phyloP scores from a whole-genome alignment of 2,113 vertebrate genomes.

The Phasianus colchicus region DNA sequence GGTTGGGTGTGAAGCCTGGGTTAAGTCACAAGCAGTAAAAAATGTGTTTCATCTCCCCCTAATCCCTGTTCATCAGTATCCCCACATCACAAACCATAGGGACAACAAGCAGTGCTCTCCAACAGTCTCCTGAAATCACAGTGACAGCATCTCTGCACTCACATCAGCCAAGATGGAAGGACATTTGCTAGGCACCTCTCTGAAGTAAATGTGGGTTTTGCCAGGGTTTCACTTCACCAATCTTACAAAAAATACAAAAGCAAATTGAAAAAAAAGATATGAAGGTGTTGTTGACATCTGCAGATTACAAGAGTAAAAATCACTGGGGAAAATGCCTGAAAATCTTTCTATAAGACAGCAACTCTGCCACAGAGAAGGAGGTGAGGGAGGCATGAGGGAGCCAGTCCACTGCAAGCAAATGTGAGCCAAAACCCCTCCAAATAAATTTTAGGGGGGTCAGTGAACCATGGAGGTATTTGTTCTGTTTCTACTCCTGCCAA shows the following conservation, averaged over 20 bases:
- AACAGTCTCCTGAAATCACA: neutral
- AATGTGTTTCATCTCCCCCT: neutral
- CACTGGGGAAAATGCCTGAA: neutral
- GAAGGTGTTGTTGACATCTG: neutral
- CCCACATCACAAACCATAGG: neutral
- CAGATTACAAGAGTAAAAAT: neutral
- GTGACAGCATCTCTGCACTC: neutral
- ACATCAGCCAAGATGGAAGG: neutral
- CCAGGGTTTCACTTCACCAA: neutral
- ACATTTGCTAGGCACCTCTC: neutral
- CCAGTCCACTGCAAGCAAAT: neutral
- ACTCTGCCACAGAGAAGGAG: neutral
- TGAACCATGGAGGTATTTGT: neutral
- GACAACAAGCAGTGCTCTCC: neutral
- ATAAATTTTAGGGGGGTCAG: neutral
- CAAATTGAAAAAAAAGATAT: neutral
- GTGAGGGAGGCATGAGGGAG: neutral
- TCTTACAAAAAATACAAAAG: neutral
- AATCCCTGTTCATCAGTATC: neutral
- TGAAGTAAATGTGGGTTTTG: neutral
- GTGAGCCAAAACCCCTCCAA: neutral
- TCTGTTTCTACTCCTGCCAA: conserved; percentile 8
- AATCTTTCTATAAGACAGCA: neutral
- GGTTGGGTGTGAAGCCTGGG: neutral
- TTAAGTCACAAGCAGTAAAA: neutral